Percentiles rank a stretch among this genome's conserved stretches.
These are phyloP conservation scores for Chalcosyrphus nemorum DNA, from an alignment of 2,888 invertebrate genomes.

Conservation along the genomic window DNA sequence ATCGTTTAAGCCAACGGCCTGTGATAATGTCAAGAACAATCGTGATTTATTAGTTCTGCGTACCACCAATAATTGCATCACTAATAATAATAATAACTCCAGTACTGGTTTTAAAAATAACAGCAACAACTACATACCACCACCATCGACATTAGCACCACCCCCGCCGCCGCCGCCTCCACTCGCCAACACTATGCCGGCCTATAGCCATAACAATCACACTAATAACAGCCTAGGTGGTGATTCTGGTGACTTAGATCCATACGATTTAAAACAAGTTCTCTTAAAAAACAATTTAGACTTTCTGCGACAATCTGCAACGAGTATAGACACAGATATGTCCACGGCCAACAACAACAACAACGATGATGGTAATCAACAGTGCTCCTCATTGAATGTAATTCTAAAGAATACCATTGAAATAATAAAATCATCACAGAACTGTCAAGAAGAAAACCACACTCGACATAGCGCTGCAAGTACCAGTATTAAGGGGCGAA, in stretches of 20 bases:
- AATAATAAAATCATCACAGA: slow-evolving; percentile 72
- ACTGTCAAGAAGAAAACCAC: slow-evolving; percentile 32
- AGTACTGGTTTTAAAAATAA: slow-evolving; percentile 47
- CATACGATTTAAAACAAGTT: slow-evolving; percentile 75
- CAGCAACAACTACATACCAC: slow-evolving; percentile 16
- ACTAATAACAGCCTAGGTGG: slow-evolving; percentile 68
- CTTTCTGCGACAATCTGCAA: slow-evolving; percentile 66
- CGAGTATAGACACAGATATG: slow-evolving; percentile 38
- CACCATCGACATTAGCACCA: neutral
- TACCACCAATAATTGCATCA: slow-evolving; percentile 64
- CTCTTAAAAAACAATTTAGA: slow-evolving; percentile 75
- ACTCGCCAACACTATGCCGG: slow-evolving; percentile 68
- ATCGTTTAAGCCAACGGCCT: slow-evolving; percentile 73
- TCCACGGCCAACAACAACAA: slow-evolving; percentile 23
- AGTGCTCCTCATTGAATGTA: slow-evolving; percentile 70
- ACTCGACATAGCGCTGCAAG: slow-evolving; percentile 20
- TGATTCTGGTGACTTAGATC: slow-evolving; percentile 74
- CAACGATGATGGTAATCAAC: neutral
- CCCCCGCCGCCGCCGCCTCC: neutral
- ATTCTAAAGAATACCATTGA: slow-evolving; percentile 73
- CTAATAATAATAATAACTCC: slow-evolving; percentile 62
- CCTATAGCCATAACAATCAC: slow-evolving; percentile 69
- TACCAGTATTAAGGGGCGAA: slow-evolving; percentile 16
- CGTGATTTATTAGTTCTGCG: slow-evolving; percentile 74
- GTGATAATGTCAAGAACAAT: slow-evolving; percentile 75